Evolutionary conservation across 2,888 invertebrate genomes (phyloP).

Genomic region (Thera britannica): DNA sequence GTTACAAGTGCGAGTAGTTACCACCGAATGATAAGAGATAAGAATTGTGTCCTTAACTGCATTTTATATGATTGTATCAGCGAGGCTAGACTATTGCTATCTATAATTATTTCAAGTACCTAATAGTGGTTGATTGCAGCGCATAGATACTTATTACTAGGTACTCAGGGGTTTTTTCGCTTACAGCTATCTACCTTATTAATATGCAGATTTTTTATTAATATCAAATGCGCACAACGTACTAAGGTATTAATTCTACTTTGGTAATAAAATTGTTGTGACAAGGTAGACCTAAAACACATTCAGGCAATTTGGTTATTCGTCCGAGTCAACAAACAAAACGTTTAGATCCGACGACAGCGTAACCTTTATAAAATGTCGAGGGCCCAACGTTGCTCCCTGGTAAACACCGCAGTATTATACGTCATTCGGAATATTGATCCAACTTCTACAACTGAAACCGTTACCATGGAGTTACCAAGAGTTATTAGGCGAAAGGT

Average conservation of each 20-base stretch:
- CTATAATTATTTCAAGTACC: too few relatives aligned
- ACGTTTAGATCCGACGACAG: slow-evolving; percentile 20
- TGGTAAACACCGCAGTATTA: slow-evolving; percentile 40
- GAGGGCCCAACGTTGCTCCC: slow-evolving; percentile 46
- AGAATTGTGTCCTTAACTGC: slow-evolving; percentile 39
- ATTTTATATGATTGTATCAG: slow-evolving; percentile 20
- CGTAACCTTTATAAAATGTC: slow-evolving; percentile 54
- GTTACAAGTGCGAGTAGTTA: slow-evolving; percentile 27
- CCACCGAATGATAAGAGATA: slow-evolving; percentile 60
- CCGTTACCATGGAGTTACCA: slow-evolving; percentile 47
- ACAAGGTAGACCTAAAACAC: background rate
- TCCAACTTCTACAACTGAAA: slow-evolving; percentile 53
- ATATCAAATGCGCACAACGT: too few relatives aligned
- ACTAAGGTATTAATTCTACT: too few relatives aligned
- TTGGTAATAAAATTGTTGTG: too few relatives aligned
- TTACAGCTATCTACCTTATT: too few relatives aligned
- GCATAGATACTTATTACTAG: too few relatives aligned
- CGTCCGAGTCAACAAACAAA: background rate
- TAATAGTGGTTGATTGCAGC: too few relatives aligned
- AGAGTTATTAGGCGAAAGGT: background rate
- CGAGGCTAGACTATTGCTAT: too few relatives aligned
- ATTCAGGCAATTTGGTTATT: background rate
- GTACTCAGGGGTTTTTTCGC: too few relatives aligned
- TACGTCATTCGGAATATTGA: slow-evolving; percentile 65
- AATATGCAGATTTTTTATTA: too few relatives aligned